phyloP scores from a whole-genome alignment of 2,113 vertebrate species.

The Xenopus borealis region DNA sequence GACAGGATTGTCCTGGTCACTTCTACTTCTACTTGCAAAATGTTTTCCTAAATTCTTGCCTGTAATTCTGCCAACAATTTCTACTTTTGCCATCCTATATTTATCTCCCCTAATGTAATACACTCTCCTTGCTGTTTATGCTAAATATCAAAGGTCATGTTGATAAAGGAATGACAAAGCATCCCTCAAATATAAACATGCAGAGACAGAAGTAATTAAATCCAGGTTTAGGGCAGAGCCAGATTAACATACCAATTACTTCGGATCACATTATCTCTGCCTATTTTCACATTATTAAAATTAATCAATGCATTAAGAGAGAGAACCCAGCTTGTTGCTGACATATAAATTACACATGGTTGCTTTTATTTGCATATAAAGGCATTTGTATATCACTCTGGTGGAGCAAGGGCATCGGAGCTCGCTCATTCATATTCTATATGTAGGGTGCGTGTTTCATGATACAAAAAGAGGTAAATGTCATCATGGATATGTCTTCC shows the following conservation, averaged over 20 bases:
- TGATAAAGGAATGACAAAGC: conserved; percentile 56
- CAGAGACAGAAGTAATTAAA: conserved; percentile 51
- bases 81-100: not conserved
- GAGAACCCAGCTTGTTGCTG: conserved; percentile 28
- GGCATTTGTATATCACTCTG: conserved; percentile 20
- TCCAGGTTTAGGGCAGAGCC: conserved; percentile 29
- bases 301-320: conserved; percentile 41
- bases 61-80: no score
- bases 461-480: not conserved
- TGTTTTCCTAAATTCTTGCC: no score
- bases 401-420: not conserved
- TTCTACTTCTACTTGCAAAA: no score
- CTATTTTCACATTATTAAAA: conserved; percentile 50
- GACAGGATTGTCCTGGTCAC: no score
- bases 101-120: not conserved
- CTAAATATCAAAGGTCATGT: conserved; percentile 50
- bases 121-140: not conserved
- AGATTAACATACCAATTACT: conserved; percentile 54
- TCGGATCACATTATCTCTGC: conserved; percentile 49
- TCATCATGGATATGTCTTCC: not conserved
- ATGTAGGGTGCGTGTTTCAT: conserved; percentile 2
- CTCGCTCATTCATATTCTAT: conserved; percentile 1
- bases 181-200: conserved; percentile 48
- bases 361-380: conserved; percentile 27
- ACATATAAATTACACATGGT: conserved; percentile 17